These are phyloP conservation scores for Zapus hudsonius DNA, from an alignment of 2,113 vertebrate species.

Conservation along the genomic window DNA sequence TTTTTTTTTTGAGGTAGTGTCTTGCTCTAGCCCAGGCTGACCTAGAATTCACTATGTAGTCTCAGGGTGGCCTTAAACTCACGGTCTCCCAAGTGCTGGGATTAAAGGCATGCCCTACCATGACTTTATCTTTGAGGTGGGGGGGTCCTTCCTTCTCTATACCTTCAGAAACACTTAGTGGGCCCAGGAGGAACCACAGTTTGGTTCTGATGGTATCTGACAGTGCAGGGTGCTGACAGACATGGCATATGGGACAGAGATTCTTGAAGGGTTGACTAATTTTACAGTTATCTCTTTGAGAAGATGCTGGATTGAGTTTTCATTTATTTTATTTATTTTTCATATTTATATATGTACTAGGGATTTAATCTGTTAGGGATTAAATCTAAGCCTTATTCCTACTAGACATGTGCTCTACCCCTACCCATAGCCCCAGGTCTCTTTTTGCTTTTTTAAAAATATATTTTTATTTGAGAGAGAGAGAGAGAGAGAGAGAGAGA, in stretches of 20 bases:
- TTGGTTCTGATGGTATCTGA: no score
- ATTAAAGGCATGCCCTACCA: no score
- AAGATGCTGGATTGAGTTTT: background rate
- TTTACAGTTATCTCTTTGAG: background rate
- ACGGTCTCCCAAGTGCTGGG: no score
- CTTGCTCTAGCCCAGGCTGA: no score
- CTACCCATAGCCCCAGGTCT: no score
- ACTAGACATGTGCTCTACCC: background rate
- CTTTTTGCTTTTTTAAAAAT: no score
- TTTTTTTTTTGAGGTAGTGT: no score
- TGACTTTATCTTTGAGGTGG: background rate
- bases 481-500: no score
- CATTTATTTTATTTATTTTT: background rate
- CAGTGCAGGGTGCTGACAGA: rapidly evolving
- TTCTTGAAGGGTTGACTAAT: background rate
- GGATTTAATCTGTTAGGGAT: background rate
- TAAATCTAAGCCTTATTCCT: background rate
- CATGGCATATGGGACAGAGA: background rate
- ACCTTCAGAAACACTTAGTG: background rate
- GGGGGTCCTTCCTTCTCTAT: background rate
- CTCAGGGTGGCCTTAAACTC: no score
- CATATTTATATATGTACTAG: no score
- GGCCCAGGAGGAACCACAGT: background rate
- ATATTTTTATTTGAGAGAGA: no score
- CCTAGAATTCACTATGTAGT: no score